These are phyloP conservation scores for Gryllus bimaculatus DNA, from an alignment of 1,140 invertebrate species.

Conservation along the genomic window DNA sequence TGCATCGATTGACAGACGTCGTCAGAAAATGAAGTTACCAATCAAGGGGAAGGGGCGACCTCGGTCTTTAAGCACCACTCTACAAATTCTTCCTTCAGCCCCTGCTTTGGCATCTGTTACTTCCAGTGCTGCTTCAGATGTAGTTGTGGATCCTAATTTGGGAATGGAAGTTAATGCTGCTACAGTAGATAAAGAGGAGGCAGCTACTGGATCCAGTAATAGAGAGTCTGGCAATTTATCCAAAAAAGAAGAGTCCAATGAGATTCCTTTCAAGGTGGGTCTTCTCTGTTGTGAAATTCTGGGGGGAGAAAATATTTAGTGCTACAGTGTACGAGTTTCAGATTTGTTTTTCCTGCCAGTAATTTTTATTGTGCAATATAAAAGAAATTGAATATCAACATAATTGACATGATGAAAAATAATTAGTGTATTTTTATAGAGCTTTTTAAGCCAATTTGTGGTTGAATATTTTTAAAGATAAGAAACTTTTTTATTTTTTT, in stretches of 20 bases:
- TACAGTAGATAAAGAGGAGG: too few species aligned
- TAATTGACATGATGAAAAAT: too few species aligned
- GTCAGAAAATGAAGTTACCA: neutral
- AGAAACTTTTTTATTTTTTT: too few species aligned
- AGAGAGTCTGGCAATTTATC: neutral
- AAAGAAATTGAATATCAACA: too few species aligned
- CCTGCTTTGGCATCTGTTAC: neutral
- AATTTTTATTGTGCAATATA: too few species aligned
- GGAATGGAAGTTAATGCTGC: too few species aligned
- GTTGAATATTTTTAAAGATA: too few species aligned
- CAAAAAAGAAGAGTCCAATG: neutral
- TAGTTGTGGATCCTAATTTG: neutral
- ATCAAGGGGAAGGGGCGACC: neutral
- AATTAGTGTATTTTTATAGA: too few species aligned
- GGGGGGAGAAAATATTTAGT: too few species aligned
- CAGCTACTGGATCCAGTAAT: neutral
- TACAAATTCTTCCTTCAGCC: neutral
- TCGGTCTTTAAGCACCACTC: neutral
- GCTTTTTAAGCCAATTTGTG: too few species aligned
- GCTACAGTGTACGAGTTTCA: too few species aligned
- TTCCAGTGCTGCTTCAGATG: neutral
- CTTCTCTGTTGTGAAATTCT: neutral
- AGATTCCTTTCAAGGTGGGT: neutral
- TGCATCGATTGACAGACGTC: neutral
- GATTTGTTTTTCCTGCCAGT: too few species aligned